A percentile compares a stretch with the other conserved stretches of the same genome.
phyloP scores from a whole-genome alignment of 1,140 invertebrate genomes.

The Wasmannia auropunctata region DNA sequence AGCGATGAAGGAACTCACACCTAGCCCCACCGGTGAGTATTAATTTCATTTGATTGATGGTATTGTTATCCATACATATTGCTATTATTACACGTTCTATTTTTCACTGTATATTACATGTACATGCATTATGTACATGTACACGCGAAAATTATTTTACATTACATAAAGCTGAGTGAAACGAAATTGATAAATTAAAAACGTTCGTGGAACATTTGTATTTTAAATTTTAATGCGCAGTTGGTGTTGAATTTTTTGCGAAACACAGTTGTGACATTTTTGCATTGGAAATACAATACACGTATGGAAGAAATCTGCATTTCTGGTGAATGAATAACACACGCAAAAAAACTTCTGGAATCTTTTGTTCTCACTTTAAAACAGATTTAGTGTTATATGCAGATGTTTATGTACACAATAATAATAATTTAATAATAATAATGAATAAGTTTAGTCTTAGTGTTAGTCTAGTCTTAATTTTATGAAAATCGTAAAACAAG shows the following conservation, averaged over 20 bases:
- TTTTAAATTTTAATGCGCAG: not conserved
- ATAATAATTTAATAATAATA: too few species aligned
- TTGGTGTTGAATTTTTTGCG: not conserved
- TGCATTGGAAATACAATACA: constrained; percentile 4
- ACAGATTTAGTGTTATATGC: not conserved
- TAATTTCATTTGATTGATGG: not conserved
- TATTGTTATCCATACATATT: not conserved
- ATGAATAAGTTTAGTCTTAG: too few species aligned
- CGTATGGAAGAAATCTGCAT: not conserved
- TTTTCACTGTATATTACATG: not conserved
- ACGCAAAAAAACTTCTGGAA: not conserved
- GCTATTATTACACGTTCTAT: not conserved
- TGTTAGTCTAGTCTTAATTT: too few species aligned
- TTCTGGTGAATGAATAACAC: not conserved
- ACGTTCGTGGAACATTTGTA: not conserved
- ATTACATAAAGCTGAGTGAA: not conserved
- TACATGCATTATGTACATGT: not conserved
- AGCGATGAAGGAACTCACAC: constrained; percentile 90
- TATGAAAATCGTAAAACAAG: not conserved
- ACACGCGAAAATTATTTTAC: not conserved
- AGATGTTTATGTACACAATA: too few species aligned
- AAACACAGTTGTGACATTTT: constrained; percentile 8
- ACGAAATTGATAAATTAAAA: not conserved
- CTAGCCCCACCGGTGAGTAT: constrained; percentile 91
- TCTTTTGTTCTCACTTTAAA: constrained; percentile 3